A percentile compares a stretch with the other conserved stretches of the same genome.
phyloP scores from a whole-genome alignment of 2,888 invertebrate species.

The Brenthis ino region DNA sequence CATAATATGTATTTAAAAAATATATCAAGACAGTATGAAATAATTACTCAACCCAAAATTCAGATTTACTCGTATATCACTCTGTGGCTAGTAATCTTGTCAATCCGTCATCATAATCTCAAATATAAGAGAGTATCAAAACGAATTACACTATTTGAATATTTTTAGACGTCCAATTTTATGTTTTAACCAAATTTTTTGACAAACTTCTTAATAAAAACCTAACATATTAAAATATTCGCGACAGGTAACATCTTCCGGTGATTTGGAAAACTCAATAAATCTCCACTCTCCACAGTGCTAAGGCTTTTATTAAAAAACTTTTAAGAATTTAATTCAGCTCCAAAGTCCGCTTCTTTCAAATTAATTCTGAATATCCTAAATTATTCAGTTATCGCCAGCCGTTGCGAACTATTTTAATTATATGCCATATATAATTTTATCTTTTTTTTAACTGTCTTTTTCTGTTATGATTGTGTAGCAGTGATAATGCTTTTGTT shows the following conservation, averaged over 20 bases:
- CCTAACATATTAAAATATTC: constrained; percentile 18
- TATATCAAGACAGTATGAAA: too few species aligned
- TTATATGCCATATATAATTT: constrained; percentile 15
- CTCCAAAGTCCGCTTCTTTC: constrained; percentile 48
- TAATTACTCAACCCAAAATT: too few species aligned
- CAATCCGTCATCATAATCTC: too few species aligned
- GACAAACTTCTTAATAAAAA: constrained; percentile 3
- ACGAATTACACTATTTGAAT: too few species aligned
- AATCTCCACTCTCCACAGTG: constrained; percentile 55
- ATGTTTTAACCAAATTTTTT: not conserved
- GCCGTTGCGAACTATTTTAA: constrained; percentile 24
- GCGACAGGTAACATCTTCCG: constrained; percentile 21
- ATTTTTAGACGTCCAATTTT: too few species aligned
- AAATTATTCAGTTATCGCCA: constrained; percentile 30
- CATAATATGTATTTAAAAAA: too few species aligned
- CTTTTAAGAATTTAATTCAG: constrained; percentile 64
- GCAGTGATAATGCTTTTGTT: not conserved
- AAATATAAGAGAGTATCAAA: too few species aligned
- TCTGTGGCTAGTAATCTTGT: too few species aligned
- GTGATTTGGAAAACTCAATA: constrained; percentile 50
- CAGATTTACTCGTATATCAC: too few species aligned
- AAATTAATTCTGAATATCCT: constrained; percentile 36
- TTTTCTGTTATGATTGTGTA: not conserved
- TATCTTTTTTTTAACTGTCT: not conserved
- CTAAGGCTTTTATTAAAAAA: constrained; percentile 69